phyloP scores from a whole-genome alignment of 1,140 invertebrate species.

The Eupeodes corollae region DNA sequence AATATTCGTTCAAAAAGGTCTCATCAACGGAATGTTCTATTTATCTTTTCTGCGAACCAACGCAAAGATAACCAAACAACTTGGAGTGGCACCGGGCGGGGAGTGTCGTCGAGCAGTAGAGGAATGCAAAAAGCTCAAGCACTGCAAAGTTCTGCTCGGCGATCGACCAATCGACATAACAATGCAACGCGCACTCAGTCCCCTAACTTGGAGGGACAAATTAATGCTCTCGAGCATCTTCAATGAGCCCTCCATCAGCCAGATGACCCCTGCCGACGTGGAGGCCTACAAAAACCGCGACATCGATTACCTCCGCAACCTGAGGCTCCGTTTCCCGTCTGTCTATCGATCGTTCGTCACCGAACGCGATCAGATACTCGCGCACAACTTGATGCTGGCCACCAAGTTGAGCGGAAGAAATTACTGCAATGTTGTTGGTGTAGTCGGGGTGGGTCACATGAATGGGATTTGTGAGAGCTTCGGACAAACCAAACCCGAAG shows the following conservation, averaged over 20 bases:
- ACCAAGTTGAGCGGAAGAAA: conserved; percentile 29
- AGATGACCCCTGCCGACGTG: conserved; percentile 77
- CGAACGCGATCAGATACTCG: conserved; percentile 79
- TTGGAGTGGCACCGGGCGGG: conserved; percentile 87
- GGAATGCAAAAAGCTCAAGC: conserved; percentile 65
- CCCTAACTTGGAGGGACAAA: conserved; percentile 70
- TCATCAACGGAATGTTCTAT: conserved; percentile 76
- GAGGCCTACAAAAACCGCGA: conserved; percentile 81
- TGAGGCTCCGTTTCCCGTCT: conserved; percentile 68
- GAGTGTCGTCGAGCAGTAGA: conserved; percentile 81
- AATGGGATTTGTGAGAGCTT: conserved; percentile 69
- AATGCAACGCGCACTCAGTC: conserved; percentile 61
- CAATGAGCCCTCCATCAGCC: conserved; percentile 58
- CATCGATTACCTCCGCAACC: conserved; percentile 73
- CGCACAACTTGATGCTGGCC: conserved; percentile 69
- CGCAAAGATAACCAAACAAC: conserved; percentile 75
- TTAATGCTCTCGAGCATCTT: conserved; percentile 47
- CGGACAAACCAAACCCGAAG: conserved; percentile 23
- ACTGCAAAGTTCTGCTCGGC: conserved; percentile 70
- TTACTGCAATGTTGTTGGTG: conserved; percentile 58
- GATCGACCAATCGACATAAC: conserved; percentile 85
- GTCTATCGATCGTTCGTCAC: conserved; percentile 78
- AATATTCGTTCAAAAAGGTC: conserved; percentile 51
- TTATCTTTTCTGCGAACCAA: conserved; percentile 77
- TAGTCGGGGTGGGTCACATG: conserved; percentile 87